phyloP scores from a whole-genome alignment of 2,797 vertebrate genomes.

The Telmatherina bonti region DNA sequence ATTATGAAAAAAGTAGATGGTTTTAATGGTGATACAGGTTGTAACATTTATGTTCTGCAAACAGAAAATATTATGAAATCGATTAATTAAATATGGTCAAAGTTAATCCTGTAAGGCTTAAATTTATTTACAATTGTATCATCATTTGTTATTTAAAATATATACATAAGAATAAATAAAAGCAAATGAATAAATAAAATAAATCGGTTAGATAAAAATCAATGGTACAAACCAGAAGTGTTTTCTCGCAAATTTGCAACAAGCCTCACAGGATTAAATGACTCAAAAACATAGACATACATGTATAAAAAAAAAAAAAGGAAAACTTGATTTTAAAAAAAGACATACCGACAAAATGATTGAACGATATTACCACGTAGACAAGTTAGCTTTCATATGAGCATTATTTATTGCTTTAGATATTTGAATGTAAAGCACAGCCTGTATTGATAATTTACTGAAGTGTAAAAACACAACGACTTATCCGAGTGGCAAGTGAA shows the following conservation, averaged over 20 bases:
- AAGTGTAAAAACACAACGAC: slow-evolving; percentile 52
- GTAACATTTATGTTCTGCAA: slow-evolving; percentile 12
- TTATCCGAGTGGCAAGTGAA: slow-evolving; percentile 34
- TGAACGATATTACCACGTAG: slow-evolving; percentile 41
- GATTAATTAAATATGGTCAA: slow-evolving; percentile 11
- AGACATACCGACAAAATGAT: slow-evolving; percentile 23
- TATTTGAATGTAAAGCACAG: slow-evolving; percentile 79
- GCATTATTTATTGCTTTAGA: slow-evolving; percentile 86
- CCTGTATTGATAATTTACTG: slow-evolving; percentile 67
- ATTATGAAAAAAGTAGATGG: slow-evolving; percentile 4
- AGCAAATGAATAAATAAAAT: too few species aligned
- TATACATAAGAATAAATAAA: too few species aligned
- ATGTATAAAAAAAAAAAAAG: slow-evolving; percentile 53
- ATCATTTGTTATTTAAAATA: too few species aligned
- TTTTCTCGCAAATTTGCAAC: too few species aligned
- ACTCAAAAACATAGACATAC: slow-evolving; percentile 15
- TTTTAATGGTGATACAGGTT: slow-evolving; percentile 25
- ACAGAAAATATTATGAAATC: slow-evolving; percentile 8
- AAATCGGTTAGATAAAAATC: too few species aligned
- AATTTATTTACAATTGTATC: too few species aligned
- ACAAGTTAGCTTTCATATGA: slow-evolving; percentile 67
- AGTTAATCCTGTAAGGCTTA: neutral
- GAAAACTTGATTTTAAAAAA: slow-evolving; percentile 41
- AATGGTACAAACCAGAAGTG: too few species aligned
- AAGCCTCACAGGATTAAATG: neutral